Evolutionary conservation across 2,797 vertebrate species (phyloP), one percentile per base, ranked within the genome.

Genomic region (Chelmon rostratus): DNA sequence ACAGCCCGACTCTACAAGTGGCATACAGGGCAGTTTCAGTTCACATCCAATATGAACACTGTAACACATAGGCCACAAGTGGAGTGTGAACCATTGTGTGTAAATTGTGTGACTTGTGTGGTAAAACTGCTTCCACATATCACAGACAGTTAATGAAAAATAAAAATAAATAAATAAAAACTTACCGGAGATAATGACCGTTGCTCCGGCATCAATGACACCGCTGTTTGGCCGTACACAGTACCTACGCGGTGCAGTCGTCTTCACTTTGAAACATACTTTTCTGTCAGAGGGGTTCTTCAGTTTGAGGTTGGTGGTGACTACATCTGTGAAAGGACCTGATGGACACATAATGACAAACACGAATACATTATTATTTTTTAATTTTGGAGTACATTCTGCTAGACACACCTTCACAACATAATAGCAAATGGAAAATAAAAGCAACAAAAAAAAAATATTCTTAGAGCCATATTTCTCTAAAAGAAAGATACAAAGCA

Each of bases 241-340:
- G 94, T 99, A 99, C 90, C 98, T 95, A 82, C 98, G 97, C 5
- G 98, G 98, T 0, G 98, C 98, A 65, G 98, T 99, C 18, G 98
- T 99, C 96, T 99, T 99, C 94, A 99, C 98, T 95, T 99, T 99
- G 93, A 99, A 99, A 94, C 98, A 99, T 78, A 99, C 97, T 96
- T 94, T 98, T 92, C 90, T 97, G 73, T 99, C 98, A 69, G 98
- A 99, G 1, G 98, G 98, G 92, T 99, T 99, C 91, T 96, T 96
- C 91, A 99, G 95, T 88, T 98, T 99, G 89, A 99, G 97, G 93
- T 96, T 98, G 89, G 98, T 98, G 89, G 97, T 99, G 91, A 99
- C 97, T 81, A 99, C 98, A 93, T 99, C 98, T 97, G 98, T 99
- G 93, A 99, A 99, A 68, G 98, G 98, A 96, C 98, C 98, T 94